Conservation (phyloP, 2,888 invertebrate species). For the Arrhopalites spinosus region DNA sequence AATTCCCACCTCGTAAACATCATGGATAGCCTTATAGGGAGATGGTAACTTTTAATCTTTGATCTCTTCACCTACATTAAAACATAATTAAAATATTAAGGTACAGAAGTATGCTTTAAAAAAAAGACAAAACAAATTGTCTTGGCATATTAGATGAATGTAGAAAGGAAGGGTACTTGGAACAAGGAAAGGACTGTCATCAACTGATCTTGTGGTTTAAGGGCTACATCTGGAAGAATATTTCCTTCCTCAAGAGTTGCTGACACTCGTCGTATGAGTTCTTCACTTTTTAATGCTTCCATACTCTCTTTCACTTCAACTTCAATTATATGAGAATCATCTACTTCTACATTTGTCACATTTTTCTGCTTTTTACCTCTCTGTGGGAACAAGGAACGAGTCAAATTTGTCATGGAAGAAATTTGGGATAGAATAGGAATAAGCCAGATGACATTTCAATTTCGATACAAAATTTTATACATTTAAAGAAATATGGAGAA, state of each 20-base stretch:
- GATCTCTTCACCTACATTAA: conserved; percentile 1
- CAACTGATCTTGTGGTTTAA: background rate
- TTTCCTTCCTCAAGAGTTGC: background rate
- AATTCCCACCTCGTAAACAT: conserved; percentile 45
- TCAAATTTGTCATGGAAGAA: background rate
- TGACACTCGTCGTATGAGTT: background rate
- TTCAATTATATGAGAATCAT: background rate
- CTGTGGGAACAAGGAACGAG: background rate
- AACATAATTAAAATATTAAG: background rate
- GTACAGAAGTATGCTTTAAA: background rate
- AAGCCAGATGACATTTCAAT: background rate
- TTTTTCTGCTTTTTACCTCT: no score
- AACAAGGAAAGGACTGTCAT: background rate
- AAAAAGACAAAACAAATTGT: background rate
- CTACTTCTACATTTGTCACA: background rate
- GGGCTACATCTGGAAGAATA: background rate
- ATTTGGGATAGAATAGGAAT: background rate
- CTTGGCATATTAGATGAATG: background rate
- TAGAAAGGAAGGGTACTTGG: no score
- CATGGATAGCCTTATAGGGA: conserved; percentile 42
- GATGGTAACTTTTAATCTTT: conserved; percentile 18
- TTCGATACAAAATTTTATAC: background rate
- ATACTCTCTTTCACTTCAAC: no score
- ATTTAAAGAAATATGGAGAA: background rate
- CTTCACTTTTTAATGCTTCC: background rate